Evolutionary conservation across 2,888 invertebrate genomes (phyloP).

Genomic region (Hirtodrosophila trivittata): DNA sequence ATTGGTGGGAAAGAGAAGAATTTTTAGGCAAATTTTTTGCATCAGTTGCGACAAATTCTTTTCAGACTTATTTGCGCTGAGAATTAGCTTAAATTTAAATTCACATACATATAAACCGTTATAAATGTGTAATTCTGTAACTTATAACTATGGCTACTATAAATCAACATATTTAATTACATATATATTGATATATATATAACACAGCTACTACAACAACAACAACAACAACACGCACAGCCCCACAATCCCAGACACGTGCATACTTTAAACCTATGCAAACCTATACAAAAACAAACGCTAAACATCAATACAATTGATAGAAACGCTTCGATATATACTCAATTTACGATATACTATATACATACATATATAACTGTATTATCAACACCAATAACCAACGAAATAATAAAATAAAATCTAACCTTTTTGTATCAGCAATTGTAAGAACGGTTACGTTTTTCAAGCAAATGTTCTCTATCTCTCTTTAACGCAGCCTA

Average conservation of each 20-base stretch:
- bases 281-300: conserved; percentile 27
- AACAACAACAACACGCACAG: conserved; percentile 34
- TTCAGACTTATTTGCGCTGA: conserved; percentile 47
- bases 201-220: conserved; percentile 18
- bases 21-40: conserved; percentile 60
- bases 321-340: conserved; percentile 72
- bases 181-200: conserved; percentile 20
- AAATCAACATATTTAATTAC: conserved; percentile 40
- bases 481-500: conserved; percentile 41
- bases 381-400: conserved; percentile 70
- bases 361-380: conserved; percentile 48
- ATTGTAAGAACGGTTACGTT: conserved; percentile 27
- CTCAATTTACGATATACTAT: conserved; percentile 66
- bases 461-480: conserved; percentile 42
- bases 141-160: conserved; percentile 48
- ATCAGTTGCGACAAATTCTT: conserved; percentile 34
- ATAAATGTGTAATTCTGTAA: conserved; percentile 68
- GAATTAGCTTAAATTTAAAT: conserved; percentile 65
- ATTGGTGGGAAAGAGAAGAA: conserved; percentile 31
- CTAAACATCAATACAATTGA: conserved; percentile 70
- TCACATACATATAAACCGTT: conserved; percentile 39
- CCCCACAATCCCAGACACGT: conserved; percentile 34
- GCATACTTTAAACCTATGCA: conserved; percentile 42
- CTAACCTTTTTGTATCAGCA: conserved; percentile 54
- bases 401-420: conserved; percentile 33